phyloP scores from a whole-genome alignment of 2,888 invertebrate genomes.

The Acanthosoma haemorrhoidale region DNA sequence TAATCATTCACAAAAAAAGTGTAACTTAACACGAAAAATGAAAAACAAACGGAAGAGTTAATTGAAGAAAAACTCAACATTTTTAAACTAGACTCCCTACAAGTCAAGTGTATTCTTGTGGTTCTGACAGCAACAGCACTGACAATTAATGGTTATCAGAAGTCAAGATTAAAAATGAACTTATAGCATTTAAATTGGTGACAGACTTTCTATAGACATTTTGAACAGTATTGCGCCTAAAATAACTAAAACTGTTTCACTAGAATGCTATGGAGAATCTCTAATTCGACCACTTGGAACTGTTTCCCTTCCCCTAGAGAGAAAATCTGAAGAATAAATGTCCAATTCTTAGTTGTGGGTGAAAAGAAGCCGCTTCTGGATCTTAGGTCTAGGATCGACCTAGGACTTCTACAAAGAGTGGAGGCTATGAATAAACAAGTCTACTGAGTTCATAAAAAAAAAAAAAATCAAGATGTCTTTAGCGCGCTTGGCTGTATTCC shows the following conservation, averaged over 20 bases:
- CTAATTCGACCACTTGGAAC: background rate
- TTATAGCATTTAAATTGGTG: background rate
- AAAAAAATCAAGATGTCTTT: too few relatives aligned
- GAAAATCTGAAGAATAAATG: background rate
- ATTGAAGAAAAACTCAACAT: background rate
- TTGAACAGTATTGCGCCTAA: background rate
- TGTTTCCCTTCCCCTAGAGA: background rate
- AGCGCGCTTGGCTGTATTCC: too few relatives aligned
- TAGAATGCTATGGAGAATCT: background rate
- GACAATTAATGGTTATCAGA: background rate
- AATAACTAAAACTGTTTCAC: too few relatives aligned
- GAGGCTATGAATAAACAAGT: too few relatives aligned
- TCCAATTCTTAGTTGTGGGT: background rate
- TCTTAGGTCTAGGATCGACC: background rate
- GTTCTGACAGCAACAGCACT: background rate
- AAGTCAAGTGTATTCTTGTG: background rate
- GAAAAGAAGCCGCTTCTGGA: background rate
- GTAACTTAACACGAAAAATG: background rate
- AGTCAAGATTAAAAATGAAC: too few relatives aligned
- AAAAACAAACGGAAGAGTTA: background rate
- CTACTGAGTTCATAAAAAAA: too few relatives aligned
- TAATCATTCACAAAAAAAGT: background rate
- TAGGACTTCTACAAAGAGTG: too few relatives aligned
- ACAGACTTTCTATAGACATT: background rate
- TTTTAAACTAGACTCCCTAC: background rate